These are phyloP conservation scores for Spilogale gracilis DNA, from an alignment of 2,113 vertebrate species.

Conservation along the genomic window DNA sequence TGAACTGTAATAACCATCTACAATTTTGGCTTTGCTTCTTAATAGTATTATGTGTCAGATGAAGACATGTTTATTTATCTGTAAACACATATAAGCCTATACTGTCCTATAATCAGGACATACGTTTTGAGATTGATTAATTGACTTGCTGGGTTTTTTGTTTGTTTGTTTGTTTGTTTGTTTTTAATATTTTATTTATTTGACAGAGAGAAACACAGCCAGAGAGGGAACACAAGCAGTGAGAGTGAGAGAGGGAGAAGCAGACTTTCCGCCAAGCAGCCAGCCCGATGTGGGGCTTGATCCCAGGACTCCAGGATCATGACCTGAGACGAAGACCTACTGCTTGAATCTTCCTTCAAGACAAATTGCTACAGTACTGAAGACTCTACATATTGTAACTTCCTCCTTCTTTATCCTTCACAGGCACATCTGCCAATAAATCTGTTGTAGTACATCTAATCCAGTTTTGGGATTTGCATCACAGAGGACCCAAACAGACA, in stretches of 20 bases:
- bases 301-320: too few species aligned
- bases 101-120: neutral
- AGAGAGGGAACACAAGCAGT: too few species aligned
- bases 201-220: too few species aligned
- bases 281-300: too few species aligned
- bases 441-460: neutral
- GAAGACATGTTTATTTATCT: neutral
- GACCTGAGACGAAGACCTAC: neutral
- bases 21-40: neutral
- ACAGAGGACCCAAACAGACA: neutral
- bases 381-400: neutral
- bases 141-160: neutral
- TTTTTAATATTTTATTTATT: too few species aligned
- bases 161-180: neutral
- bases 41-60: neutral
- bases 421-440: neutral
- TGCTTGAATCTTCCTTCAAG: neutral
- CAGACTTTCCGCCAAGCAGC: too few species aligned
- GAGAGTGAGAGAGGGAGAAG: too few species aligned
- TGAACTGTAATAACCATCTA: neutral
- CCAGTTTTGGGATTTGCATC: neutral
- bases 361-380: neutral
- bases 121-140: neutral
- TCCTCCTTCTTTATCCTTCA: neutral
- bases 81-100: neutral